Percentiles rank a stretch among this genome's conserved stretches.
Evolutionary conservation across 2,888 invertebrate genomes (phyloP).

Genomic region (Meiosimyza decipiens): DNA sequence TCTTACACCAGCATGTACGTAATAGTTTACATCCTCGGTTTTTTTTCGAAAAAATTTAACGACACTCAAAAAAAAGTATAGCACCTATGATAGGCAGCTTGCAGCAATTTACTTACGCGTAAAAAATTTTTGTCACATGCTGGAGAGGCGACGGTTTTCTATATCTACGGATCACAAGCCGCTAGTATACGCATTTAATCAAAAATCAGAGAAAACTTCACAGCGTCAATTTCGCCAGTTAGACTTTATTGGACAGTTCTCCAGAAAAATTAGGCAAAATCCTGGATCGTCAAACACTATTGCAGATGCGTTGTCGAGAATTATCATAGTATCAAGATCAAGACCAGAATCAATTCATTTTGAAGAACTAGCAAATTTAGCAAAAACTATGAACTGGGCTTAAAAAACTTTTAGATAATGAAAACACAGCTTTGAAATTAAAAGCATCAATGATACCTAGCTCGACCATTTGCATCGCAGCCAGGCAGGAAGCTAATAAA

Average conservation of each 20-base stretch:
- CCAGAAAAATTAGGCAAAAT: constrained; percentile 16
- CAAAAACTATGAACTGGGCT: neutral
- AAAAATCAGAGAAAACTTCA: constrained; percentile 29
- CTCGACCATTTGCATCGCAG: neutral
- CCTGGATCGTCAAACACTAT: constrained; percentile 31
- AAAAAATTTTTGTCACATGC: constrained; percentile 5
- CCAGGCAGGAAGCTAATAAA: neutral
- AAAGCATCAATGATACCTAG: constrained; percentile 1
- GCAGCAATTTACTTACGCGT: constrained; percentile 8
- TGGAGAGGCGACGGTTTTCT: constrained; percentile 9
- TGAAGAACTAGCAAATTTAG: neutral
- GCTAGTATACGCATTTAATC: constrained; percentile 22
- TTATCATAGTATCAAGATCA: too few species aligned
- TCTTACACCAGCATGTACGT: neutral
- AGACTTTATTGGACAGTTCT: constrained; percentile 24
- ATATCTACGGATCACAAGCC: constrained; percentile 30
- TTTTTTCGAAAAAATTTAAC: constrained; percentile 12
- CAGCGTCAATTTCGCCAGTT: constrained; percentile 24
- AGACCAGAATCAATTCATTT: neutral
- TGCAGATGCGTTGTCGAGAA: constrained; percentile 35
- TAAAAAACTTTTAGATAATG: neutral
- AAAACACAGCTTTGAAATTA: neutral
- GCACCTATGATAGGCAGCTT: constrained; percentile 26
- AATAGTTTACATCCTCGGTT: constrained; percentile 17
- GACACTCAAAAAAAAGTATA: constrained; percentile 21